Evolutionary conservation across 2,888 invertebrate genomes (phyloP).

Genomic region (Halictus ligatus): DNA sequence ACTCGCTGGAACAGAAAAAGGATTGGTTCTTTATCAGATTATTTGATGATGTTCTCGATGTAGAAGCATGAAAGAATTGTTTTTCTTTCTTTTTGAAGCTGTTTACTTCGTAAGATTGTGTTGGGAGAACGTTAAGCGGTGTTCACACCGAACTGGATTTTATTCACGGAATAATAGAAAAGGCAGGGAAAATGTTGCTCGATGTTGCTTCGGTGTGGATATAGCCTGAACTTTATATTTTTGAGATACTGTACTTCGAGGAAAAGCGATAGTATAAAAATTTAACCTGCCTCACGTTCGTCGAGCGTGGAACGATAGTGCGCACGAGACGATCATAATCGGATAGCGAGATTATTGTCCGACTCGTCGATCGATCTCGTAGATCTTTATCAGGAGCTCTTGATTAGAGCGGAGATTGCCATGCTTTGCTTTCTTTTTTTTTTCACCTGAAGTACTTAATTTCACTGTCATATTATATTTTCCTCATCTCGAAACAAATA

Average conservation of each 20-base stretch:
- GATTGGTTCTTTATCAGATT: neutral
- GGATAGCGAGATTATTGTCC: neutral
- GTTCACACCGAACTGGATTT: too few species aligned
- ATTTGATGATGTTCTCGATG: neutral
- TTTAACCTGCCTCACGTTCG: neutral
- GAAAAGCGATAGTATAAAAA: neutral
- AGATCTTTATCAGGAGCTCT: neutral
- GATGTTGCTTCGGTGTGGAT: too few species aligned
- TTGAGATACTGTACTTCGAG: too few species aligned
- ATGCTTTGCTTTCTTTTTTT: neutral
- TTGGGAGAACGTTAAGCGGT: neutral
- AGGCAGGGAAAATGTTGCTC: too few species aligned
- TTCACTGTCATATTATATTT: too few species aligned
- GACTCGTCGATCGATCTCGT: neutral
- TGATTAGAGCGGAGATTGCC: neutral
- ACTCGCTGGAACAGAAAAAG: neutral
- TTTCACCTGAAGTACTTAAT: neutral
- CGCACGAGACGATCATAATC: neutral
- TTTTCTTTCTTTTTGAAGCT: neutral
- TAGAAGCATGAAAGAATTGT: neutral
- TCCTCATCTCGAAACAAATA: too few species aligned
- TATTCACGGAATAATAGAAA: too few species aligned
- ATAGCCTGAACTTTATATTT: too few species aligned
- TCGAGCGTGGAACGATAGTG: neutral
- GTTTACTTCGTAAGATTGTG: too few species aligned